Percentiles rank a stretch among this genome's conserved stretches.
Evolutionary conservation across 92 coral and sea anemone species (phyloP).

Genomic region (Parazoanthus darwini): DNA sequence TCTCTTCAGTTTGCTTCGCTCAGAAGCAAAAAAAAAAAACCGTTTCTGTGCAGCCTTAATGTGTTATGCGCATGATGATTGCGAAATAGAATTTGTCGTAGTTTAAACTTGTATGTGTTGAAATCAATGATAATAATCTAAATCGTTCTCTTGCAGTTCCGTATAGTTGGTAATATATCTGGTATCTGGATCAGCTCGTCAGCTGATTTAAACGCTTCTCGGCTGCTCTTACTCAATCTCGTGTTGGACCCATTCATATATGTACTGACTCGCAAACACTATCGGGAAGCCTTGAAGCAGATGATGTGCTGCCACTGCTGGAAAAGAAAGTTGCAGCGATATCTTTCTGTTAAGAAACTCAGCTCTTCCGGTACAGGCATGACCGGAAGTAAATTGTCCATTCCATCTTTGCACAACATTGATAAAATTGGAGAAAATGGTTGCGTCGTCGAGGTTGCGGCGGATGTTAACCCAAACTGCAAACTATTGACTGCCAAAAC

Average conservation of each 20-base stretch:
- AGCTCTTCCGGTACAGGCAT: conserved; percentile 8
- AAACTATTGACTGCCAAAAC: background rate
- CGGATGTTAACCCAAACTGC: background rate
- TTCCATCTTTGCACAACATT: conserved; percentile 12
- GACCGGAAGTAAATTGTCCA: conserved; percentile 5
- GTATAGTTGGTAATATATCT: conserved; percentile 85
- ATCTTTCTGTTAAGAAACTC: conserved; percentile 23
- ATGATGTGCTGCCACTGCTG: conserved; percentile 27
- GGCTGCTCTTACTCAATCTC: conserved; percentile 67
- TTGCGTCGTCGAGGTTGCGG: background rate
- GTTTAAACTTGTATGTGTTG: too few species aligned
- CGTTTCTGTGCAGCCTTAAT: too few species aligned
- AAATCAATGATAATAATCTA: too few species aligned
- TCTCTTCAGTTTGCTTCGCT: too few species aligned
- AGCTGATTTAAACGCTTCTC: conserved; percentile 73
- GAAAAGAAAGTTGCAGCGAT: background rate
- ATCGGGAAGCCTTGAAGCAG: conserved; percentile 56
- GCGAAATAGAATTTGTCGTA: too few species aligned
- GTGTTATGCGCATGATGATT: too few species aligned
- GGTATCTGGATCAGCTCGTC: conserved; percentile 69
- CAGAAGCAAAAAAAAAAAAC: too few species aligned
- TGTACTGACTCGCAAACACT: conserved; percentile 74
- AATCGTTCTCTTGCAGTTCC: conserved; percentile 54
- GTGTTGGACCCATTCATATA: conserved; percentile 83
- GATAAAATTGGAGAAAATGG: background rate